These are phyloP conservation scores for Acholoe squamosa DNA, from an alignment of 2,888 invertebrate species.

Conservation along the genomic window DNA sequence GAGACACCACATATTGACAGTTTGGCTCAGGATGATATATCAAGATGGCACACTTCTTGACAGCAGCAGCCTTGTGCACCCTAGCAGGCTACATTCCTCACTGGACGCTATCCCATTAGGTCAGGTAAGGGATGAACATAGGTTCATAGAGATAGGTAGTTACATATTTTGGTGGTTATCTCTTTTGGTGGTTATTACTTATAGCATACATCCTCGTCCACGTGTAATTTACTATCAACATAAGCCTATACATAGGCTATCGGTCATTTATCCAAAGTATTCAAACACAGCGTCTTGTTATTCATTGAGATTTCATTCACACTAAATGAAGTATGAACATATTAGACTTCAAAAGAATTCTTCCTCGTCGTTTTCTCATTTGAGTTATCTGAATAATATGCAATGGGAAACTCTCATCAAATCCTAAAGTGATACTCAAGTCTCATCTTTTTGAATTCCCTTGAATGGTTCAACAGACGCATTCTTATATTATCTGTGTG, in stretches of 20 bases:
- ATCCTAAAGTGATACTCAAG: too few relatives aligned
- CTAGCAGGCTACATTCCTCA: slow-evolving; percentile 84
- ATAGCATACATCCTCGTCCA: background rate
- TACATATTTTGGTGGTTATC: background rate
- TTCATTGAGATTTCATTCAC: too few relatives aligned
- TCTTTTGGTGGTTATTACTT: background rate
- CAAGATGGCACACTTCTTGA: slow-evolving; percentile 84
- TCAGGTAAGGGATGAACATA: slow-evolving; percentile 72
- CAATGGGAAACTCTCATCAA: too few relatives aligned
- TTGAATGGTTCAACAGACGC: too few relatives aligned
- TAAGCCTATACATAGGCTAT: background rate
- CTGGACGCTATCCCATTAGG: slow-evolving; percentile 82
- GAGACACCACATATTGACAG: slow-evolving; percentile 83
- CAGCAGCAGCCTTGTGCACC: slow-evolving; percentile 84
- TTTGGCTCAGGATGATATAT: slow-evolving; percentile 83
- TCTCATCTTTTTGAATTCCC: too few relatives aligned
- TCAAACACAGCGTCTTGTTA: too few relatives aligned
- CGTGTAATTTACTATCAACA: background rate
- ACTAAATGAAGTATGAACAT: too few relatives aligned
- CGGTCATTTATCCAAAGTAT: too few relatives aligned
- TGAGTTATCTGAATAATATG: too few relatives aligned
- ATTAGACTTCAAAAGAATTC: too few relatives aligned
- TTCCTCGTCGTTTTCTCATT: too few relatives aligned
- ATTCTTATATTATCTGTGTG: too few relatives aligned
- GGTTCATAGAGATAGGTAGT: background rate